Conservation (phyloP, 2,113 vertebrate genomes). For the Excalfactoria chinensis region DNA sequence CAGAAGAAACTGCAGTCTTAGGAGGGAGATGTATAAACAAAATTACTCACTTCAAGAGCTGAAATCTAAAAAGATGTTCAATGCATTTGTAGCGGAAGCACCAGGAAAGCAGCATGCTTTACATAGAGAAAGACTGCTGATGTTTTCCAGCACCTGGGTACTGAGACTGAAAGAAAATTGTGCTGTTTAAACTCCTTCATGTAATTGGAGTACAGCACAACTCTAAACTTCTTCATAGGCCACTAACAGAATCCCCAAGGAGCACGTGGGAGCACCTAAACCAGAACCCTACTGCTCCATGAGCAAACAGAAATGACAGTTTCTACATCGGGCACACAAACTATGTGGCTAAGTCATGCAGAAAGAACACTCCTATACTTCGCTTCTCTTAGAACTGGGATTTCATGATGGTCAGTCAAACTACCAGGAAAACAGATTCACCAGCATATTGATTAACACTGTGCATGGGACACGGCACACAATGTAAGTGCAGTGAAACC, state of each 20-base stretch:
- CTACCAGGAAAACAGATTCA: neutral
- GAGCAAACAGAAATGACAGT: neutral
- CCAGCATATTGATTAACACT: neutral
- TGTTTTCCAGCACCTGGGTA: neutral
- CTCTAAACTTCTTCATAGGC: neutral
- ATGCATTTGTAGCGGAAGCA: neutral
- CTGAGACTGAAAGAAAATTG: neutral
- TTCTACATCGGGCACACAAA: neutral
- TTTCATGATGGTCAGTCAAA: neutral
- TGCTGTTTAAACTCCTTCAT: neutral
- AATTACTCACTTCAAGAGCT: neutral
- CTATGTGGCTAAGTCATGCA: neutral
- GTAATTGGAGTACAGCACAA: neutral
- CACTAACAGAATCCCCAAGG: neutral
- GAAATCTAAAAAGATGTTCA: neutral
- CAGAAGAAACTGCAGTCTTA: neutral
- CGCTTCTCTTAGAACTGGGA: neutral
- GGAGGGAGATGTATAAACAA: neutral
- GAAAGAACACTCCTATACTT: neutral
- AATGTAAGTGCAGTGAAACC: rapidly evolving
- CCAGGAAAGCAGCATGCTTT: neutral
- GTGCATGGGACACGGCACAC: neutral
- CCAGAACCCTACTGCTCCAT: neutral
- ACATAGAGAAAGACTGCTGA: neutral
- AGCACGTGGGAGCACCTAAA: neutral